These are phyloP conservation scores for Chrosomus eos DNA, from an alignment of 2,797 vertebrate genomes.

Conservation along the genomic window DNA sequence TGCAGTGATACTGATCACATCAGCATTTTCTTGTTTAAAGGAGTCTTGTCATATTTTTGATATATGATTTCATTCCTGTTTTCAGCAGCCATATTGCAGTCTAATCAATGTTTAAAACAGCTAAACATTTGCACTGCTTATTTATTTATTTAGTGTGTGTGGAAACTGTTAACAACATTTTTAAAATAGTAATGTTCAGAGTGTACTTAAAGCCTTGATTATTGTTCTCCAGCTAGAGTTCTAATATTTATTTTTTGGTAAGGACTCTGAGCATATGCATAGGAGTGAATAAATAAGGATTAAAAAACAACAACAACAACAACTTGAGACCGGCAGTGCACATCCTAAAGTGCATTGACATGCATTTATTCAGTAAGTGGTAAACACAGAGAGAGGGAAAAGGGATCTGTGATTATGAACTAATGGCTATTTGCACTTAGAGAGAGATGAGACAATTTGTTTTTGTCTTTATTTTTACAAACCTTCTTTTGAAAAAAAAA, in stretches of 20 bases:
- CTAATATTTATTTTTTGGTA: constrained; percentile 17
- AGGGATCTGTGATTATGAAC: constrained; percentile 33
- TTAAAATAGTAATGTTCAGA: too few species aligned
- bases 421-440: constrained; percentile 40
- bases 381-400: constrained; percentile 13
- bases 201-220: constrained; percentile 16
- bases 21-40: neutral
- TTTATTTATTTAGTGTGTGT: too few species aligned
- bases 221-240: constrained; percentile 13
- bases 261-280: constrained; percentile 1
- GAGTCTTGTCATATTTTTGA: neutral
- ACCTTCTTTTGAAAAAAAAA: too few species aligned
- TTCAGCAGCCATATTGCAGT: too few species aligned
- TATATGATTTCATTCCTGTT: neutral
- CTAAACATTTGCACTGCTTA: too few species aligned
- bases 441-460: constrained; percentile 31
- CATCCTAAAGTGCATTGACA: constrained; percentile 34
- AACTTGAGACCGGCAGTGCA: constrained; percentile 14
- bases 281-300: neutral
- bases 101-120: too few species aligned
- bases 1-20: neutral
- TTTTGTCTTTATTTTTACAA: constrained; percentile 51
- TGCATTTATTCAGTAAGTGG: constrained; percentile 50
- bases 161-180: too few species aligned
- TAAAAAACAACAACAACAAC: neutral